Conservation (phyloP, 2,888 invertebrate species). For the Trichopoda pennipes region DNA sequence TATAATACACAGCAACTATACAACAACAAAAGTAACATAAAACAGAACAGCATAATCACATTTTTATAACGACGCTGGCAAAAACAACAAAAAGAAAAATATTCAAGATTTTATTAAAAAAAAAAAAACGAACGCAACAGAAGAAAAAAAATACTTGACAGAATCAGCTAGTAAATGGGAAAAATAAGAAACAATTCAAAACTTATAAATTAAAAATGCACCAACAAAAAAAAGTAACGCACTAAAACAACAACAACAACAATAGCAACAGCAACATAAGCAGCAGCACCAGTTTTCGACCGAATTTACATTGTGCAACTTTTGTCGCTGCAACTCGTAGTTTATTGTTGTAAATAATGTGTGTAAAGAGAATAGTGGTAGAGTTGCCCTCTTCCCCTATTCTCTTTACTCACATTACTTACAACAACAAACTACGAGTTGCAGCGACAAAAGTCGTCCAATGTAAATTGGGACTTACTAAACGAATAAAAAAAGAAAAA, state of each 20-base stretch:
- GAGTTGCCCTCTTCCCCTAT: no score
- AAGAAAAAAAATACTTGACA: slow-evolving; percentile 44
- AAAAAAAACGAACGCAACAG: background rate
- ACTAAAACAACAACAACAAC: slow-evolving; percentile 16
- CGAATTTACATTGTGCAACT: no score
- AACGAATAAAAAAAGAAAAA: slow-evolving; percentile 8
- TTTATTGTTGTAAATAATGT: no score
- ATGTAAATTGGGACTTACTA: background rate
- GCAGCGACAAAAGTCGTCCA: no score
- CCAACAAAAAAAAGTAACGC: slow-evolving; percentile 40
- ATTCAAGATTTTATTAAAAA: background rate
- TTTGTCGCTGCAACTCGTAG: no score
- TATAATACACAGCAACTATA: background rate
- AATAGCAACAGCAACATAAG: background rate
- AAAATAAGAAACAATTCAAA: slow-evolving; percentile 39
- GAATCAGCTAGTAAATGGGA: slow-evolving; percentile 24
- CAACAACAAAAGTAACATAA: slow-evolving; percentile 7
- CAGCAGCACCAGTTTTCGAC: background rate
- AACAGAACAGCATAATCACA: slow-evolving; percentile 41
- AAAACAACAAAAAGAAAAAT: no score
- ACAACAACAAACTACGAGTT: no score
- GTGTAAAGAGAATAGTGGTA: no score
- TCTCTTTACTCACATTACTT: no score
- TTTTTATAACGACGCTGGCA: slow-evolving; percentile 21
- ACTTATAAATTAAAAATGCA: slow-evolving; percentile 59